These are phyloP conservation scores for Anguilla anguilla DNA, from an alignment of 2,797 vertebrate genomes.

Conservation along the genomic window DNA sequence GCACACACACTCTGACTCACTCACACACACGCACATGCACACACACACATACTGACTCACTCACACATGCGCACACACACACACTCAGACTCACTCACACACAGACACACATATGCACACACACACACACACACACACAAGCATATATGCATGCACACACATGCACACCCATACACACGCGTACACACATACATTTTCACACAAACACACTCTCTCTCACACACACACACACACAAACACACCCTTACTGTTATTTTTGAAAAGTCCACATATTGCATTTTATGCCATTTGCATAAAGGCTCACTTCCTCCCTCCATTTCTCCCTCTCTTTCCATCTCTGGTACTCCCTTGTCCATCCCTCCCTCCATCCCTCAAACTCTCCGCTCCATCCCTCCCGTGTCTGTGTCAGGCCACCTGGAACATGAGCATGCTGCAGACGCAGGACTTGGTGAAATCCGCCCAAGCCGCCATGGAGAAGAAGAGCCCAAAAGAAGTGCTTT, in stretches of 20 bases:
- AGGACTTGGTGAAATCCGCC: slow-evolving; percentile 81
- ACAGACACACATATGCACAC: slow-evolving; percentile 1
- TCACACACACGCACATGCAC: background rate
- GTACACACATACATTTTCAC: background rate
- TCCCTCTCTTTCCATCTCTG: background rate
- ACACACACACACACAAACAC: background rate
- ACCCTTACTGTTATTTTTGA: too few relatives aligned
- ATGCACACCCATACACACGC: background rate
- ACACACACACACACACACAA: background rate
- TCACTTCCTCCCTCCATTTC: background rate
- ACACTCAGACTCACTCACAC: background rate
- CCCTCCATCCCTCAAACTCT: background rate
- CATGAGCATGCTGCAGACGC: slow-evolving; percentile 90
- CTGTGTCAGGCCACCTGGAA: slow-evolving; percentile 81
- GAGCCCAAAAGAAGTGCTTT: slow-evolving; percentile 62
- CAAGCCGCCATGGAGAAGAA: slow-evolving; percentile 85
- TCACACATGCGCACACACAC: too few relatives aligned
- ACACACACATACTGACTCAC: background rate
- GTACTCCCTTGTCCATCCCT: background rate
- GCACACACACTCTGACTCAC: background rate
- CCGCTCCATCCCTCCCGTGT: background rate
- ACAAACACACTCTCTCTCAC: background rate
- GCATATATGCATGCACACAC: background rate
- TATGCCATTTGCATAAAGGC: too few relatives aligned
- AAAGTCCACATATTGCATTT: too few relatives aligned